Evolutionary conservation across 2,888 invertebrate species (phyloP), one percentile per base, ranked within the genome.

Genomic region (Malacosoma neustria): DNA sequence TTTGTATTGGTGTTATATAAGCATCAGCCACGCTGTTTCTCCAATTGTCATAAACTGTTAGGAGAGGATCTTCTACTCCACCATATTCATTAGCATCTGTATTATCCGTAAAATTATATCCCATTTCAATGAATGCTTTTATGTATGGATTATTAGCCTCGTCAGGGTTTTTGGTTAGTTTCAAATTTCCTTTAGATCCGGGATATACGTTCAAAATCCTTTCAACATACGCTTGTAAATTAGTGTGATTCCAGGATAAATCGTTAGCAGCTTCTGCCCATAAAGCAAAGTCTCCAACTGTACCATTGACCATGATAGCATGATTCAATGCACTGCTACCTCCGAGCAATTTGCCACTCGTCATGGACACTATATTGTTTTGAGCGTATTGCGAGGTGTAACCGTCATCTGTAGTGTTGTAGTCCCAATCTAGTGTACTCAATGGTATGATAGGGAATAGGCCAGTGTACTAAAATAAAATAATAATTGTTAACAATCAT

Each of bases 281-380:
- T 2, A 14, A 11, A 2, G 57, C 35, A n/a, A 40, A 70, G 31
- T 72, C 70, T 2, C 38, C 35, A 6, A 40, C 36, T 13, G 45
- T 47, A 4, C 63, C 59, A 14, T 58, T 52, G 3, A 57, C 46
- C 30, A 61, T 51, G 4, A 60, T 43, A 38, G 55, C 15, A 11
- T 65, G 62, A 11, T 55, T 42, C 0, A 69, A 13, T 3, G 51
- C 46, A 13, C 63, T 66, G 22, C 54, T 41, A 1, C 75, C 76
- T 2, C 75, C 74, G 0, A 72, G 41, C 54, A 68, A 59, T 33
- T 59, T 63, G 1, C 67, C 76, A 1, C 43, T 35, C 0, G 67
- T 62, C 3, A 64, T 14, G 3, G 45, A 45, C 0, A 48, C 36
- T 1, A 13, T 29, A 0, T 37, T 6, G 2, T 38, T 34, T 3